Conservation (phyloP, 1,140 invertebrate genomes). For the Trialeurodes vaporariorum region DNA sequence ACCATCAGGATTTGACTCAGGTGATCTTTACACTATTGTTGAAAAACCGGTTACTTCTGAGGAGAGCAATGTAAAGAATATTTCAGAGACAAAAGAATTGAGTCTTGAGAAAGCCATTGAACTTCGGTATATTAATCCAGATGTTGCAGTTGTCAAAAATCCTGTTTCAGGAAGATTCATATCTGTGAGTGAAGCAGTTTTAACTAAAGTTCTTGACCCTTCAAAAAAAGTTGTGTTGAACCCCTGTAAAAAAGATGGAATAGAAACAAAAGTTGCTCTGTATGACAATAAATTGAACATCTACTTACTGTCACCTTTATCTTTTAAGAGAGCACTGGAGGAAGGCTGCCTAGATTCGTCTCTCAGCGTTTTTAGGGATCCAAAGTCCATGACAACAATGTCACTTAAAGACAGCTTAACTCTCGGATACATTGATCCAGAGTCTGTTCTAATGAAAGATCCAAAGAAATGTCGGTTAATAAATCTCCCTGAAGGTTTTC, state of each 20-base stretch:
- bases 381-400: conserved; percentile 52
- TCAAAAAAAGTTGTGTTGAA: conserved; percentile 53
- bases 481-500: conserved; percentile 72
- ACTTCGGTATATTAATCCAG: conserved; percentile 60
- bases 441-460: conserved; percentile 80
- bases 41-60: neutral
- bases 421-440: conserved; percentile 70
- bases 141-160: conserved; percentile 63
- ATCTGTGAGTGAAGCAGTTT: conserved; percentile 54
- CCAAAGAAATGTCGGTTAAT: conserved; percentile 64
- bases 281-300: conserved; percentile 57
- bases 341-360: conserved; percentile 52
- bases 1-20: too few relatives aligned
- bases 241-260: conserved; percentile 46
- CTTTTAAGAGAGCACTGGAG: conserved; percentile 66
- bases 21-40: neutral
- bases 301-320: conserved; percentile 54
- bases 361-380: conserved; percentile 63
- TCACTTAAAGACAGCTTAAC: conserved; percentile 73
- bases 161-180: conserved; percentile 59
- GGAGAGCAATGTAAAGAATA: neutral
- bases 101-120: conserved; percentile 62
- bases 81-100: neutral
- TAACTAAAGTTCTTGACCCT: conserved; percentile 55
- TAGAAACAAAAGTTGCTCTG: neutral